phyloP scores from a whole-genome alignment of 2,888 invertebrate genomes.

The Xestia c-nigrum region DNA sequence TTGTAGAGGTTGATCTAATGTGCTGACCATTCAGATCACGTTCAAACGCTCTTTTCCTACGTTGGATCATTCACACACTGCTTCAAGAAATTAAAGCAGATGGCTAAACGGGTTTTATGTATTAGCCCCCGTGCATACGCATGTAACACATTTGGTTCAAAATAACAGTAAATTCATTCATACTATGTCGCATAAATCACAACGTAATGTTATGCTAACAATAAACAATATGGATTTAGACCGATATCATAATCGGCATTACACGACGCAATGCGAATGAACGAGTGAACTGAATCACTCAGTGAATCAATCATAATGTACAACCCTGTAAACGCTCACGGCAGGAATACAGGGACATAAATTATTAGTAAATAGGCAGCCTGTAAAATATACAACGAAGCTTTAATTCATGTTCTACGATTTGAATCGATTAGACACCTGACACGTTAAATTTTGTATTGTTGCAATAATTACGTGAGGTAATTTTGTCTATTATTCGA shows the following conservation, averaged over 20 bases:
- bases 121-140: not conserved
- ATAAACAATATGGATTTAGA: slow-evolving; percentile 38
- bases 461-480: not conserved
- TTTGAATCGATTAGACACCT: not conserved
- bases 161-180: slow-evolving; percentile 6
- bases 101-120: not conserved
- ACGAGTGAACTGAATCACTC: slow-evolving; percentile 45
- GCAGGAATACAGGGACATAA: slow-evolving; percentile 66
- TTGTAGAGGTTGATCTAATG: not conserved
- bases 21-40: not conserved
- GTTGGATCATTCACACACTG: not conserved
- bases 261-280: slow-evolving; percentile 44
- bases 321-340: slow-evolving; percentile 55
- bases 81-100: not conserved
- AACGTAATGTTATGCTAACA: slow-evolving; percentile 37
- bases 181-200: slow-evolving; percentile 6
- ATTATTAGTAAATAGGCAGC: slow-evolving; percentile 35
- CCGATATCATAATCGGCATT: slow-evolving; percentile 19
- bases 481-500: no score
- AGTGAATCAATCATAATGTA: slow-evolving; percentile 51
- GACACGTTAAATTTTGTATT: not conserved
- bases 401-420: slow-evolving; percentile 9
- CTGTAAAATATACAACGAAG: slow-evolving; percentile 15
- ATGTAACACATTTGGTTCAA: not conserved
- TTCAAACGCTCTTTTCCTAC: not conserved